Evolutionary conservation across 2,113 vertebrate genomes (phyloP), one percentile per base, ranked within the genome.

Genomic region (Mastomys coucha): DNA sequence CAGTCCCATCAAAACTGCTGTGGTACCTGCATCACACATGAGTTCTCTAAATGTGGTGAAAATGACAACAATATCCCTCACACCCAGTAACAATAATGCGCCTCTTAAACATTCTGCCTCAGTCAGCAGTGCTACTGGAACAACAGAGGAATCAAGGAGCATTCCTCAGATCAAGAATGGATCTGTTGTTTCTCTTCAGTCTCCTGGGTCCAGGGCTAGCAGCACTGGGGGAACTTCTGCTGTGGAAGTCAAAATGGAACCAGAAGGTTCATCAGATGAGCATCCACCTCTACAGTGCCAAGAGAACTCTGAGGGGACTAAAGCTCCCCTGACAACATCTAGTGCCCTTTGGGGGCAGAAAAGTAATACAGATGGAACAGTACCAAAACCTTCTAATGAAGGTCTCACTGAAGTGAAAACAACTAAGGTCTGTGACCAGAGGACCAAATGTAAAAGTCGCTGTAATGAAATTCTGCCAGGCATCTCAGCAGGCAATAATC

Each of bases 41-140:
- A 99, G 99, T 97, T 99, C 99, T 7, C 98, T 99, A 97, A 99
- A 99, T 88, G 98, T 99, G 98, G 99, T 99, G 72, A 99, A 99
- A 98, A 99, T 99, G 99, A 99, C 99, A 77, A 98, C 99, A 97
- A 99, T 99, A 98, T 99, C 99, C 19, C 99, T 99, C 45, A 98
- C 99, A 4, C 99, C 99, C 0, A 99, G 98, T 98, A 98, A 97
- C 97, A 98, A 97, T 10, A 98, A 98, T 36, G 98, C 99, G 58
- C 98, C 98, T 13, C 96, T 99, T 91, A 99, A 99, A 95, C 99
- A 99, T n/a, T 98, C 99, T 0, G 98, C 99, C 94, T 98, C 99
- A 36, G 98, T 98, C 49, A 98, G 97, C 56, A 98, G 98, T 89
- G 97, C 97, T 89, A 72, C 98, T 24, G 98, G 98, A 69, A 96